Evolutionary conservation across 1,140 invertebrate genomes (phyloP), one percentile per base, ranked within the genome.

Genomic region (Drosophila ananassae): DNA sequence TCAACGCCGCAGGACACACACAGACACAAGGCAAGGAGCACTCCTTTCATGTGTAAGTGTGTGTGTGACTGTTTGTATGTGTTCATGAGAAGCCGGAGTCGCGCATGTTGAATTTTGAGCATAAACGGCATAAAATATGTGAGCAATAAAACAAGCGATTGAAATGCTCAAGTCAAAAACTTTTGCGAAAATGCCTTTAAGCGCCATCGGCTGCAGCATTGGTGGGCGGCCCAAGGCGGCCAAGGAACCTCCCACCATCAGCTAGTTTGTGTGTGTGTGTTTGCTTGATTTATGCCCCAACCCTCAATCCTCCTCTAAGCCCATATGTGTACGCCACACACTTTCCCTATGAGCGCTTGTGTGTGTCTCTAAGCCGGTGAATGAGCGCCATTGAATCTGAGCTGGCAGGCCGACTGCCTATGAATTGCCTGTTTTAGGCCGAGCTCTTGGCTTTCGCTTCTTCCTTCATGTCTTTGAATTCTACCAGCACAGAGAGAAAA

Each of bases 121-220:
- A 89, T 89, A 89, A 89, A 89, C 83, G 83, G 83, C 83, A 89
- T 89, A 89, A 89, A 89, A 89, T 89, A 89, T 89, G 83, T 89
- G 83, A 72, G 83, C 83, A 89, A 83, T 89, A 89, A 89, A 89
- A 89, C 83, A 89, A 76, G 76, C 83, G 83, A 89, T 89, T 89
- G 83, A 89, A 89, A 89, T 89, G 84, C 83, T 89, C 63, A 79
- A 89, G 83, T 83, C 79, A 79, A 72, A 87, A 89, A 83, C 84
- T 89, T 75, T 89, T 83, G 83, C 68, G 71, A 83, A 56, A 82
- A 87, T 79, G 83, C 79, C 82, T 85, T 85, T 78, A 87, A 85
- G 82, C 82, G 78, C 78, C 78, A 87, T 87, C 79, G 82, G 82
- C 69, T 66, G 66, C 57, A 55, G 72, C 69, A 54, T 62, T 57